Conservation (phyloP, 1,140 invertebrate genomes). For the Neelides sp. region DNA sequence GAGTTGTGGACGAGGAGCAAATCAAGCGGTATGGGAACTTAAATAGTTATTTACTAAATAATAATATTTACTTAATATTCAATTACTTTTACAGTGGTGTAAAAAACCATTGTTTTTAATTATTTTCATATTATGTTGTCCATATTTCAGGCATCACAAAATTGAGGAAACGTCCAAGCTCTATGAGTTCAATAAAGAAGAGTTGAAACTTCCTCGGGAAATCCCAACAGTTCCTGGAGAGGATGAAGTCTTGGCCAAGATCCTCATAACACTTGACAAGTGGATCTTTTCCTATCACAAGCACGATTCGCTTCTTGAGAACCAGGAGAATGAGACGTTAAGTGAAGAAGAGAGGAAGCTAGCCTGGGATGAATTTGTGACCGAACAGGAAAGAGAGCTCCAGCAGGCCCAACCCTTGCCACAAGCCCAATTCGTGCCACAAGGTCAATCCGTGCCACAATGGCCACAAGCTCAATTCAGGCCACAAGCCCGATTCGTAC, state of each 20-base stretch:
- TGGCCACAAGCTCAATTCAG: too few species aligned
- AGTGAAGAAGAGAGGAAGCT: constrained; percentile 80
- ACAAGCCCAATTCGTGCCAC: too few species aligned
- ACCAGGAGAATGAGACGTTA: constrained; percentile 75
- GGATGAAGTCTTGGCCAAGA: constrained; percentile 72
- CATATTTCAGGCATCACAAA: constrained; percentile 79
- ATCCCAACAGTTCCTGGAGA: constrained; percentile 41
- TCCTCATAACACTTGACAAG: constrained; percentile 57
- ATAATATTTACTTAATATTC: too few species aligned
- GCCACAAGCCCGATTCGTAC: too few species aligned
- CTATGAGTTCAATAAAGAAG: constrained; percentile 51
- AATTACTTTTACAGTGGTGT: too few species aligned
- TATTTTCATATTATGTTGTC: too few species aligned
- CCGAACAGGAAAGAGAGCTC: too few species aligned
- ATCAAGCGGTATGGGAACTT: too few species aligned
- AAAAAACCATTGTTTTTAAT: too few species aligned
- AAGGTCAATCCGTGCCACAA: too few species aligned
- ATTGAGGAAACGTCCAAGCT: constrained; percentile 78
- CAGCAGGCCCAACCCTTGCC: too few species aligned
- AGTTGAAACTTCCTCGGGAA: constrained; percentile 24
- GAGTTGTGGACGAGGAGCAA: constrained; percentile 94
- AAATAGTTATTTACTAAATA: too few species aligned
- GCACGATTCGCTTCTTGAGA: constrained; percentile 87
- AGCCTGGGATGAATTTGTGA: constrained; percentile 89
- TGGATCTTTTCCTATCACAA: constrained; percentile 71